phyloP scores from a whole-genome alignment of 1,140 invertebrate genomes.

The Heliothis virescens region DNA sequence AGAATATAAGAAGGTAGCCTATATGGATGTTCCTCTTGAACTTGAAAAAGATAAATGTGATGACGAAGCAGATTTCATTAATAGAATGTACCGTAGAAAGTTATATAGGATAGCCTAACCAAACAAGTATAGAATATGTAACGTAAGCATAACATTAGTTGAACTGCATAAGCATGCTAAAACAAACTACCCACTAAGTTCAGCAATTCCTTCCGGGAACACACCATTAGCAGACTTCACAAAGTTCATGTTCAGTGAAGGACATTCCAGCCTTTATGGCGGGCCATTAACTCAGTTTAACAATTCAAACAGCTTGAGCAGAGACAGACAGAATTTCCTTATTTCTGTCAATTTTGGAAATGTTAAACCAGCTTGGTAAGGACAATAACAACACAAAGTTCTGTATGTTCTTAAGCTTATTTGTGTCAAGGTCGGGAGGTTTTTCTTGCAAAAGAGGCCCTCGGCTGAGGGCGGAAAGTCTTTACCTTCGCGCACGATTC shows the following conservation, averaged over 20 bases:
- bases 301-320: conserved; percentile 35
- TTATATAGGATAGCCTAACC: not conserved
- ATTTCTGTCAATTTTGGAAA: conserved; percentile 12
- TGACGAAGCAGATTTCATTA: conserved; percentile 2
- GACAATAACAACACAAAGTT: conserved; percentile 29
- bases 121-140: not conserved
- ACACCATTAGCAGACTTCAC: not conserved
- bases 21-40: conserved; percentile 10
- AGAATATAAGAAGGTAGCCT: conserved; percentile 13
- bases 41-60: conserved; percentile 17
- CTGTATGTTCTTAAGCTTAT: conserved; percentile 29
- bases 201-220: not conserved
- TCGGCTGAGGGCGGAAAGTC: not conserved
- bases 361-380: conserved; percentile 23
- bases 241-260: not conserved
- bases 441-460: conserved; percentile 9
- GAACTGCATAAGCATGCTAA: no score
- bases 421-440: conserved; percentile 22
- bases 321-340: conserved; percentile 5
- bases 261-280: conserved; percentile 16
- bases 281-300: conserved; percentile 22
- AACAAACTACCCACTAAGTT: not conserved
- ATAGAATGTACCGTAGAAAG: not conserved
- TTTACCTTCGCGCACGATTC: conserved; percentile 18
- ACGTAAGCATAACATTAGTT: not conserved